These are phyloP conservation scores for Adelosebastes latens DNA, from an alignment of 2,797 vertebrate genomes.

Conservation along the genomic window DNA sequence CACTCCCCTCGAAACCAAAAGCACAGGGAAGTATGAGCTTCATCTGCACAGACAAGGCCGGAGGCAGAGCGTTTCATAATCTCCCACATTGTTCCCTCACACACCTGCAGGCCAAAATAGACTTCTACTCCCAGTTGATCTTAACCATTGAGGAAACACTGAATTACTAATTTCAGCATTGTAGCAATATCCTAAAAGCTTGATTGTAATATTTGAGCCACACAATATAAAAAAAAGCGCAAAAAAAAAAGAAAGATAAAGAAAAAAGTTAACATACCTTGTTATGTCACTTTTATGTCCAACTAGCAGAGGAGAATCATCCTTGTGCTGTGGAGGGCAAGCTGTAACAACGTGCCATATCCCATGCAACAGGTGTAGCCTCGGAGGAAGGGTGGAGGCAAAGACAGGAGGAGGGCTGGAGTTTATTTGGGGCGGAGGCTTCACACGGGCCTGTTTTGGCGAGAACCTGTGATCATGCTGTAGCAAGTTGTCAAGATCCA, in stretches of 20 bases:
- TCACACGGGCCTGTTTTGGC: not conserved
- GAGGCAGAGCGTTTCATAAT: constrained; percentile 13
- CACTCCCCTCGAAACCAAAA: not conserved
- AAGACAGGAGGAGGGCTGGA: constrained; percentile 31
- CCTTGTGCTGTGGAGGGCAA: not conserved
- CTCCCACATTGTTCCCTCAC: not conserved
- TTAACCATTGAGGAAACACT: not conserved
- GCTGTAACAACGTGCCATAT: constrained; percentile 42
- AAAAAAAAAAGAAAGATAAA: not conserved
- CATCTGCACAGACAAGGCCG: not conserved
- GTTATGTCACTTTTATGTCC: not conserved
- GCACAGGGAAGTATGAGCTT: not conserved
- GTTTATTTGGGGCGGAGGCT: constrained; percentile 23
- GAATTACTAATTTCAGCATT: not conserved
- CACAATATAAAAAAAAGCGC: not conserved
- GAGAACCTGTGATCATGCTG: constrained; percentile 10
- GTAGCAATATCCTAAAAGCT: not conserved
- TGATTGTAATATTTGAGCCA: not conserved
- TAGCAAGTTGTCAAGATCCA: constrained; percentile 23
- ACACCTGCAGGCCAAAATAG: constrained; percentile 27
- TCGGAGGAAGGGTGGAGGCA: constrained; percentile 57
- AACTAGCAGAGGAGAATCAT: not conserved
- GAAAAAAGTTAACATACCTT: constrained; percentile 42
- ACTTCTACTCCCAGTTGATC: not conserved
- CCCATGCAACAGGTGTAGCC: constrained; percentile 68